Evolutionary conservation across 1,140 invertebrate genomes (phyloP), one percentile per base, ranked within the genome.

Genomic region (Anoplophora glabripennis): DNA sequence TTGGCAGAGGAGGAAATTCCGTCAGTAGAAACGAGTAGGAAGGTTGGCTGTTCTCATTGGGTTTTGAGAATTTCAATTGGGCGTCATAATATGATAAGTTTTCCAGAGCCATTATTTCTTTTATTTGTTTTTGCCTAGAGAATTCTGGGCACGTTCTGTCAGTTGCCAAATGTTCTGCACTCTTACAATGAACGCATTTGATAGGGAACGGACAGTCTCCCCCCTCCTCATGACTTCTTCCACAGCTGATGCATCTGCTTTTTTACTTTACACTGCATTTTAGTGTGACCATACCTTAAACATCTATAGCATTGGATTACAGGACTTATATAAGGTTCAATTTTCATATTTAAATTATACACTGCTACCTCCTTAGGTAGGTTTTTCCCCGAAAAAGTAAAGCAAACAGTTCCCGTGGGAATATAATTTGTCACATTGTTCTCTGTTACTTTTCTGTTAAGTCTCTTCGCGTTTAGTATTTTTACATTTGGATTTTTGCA

Each of bases 1-100:
- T 28, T 47, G n/a, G 45, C 5, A 12, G 21, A 18, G 18, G n/a
- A 8, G 10, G 45, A 0, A 47, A 47, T 18, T 18, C 4, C 15
- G 15, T 17, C 14, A 9, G n/a, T n/a, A 18, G n/a, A 1, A 14
- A 15, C 5, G 7, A 10, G 7, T n/a, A 47, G 18, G 5, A 17
- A 7, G 9, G 9, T 47, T 17, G n/a, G 14, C 18, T 17, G n/a
- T 47, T 47, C 8, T 15, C 18, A 47, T 18, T 47, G 3, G 21
- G 15, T 17, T 15, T 15, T n/a, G 45, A 47, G 21, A 0, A 47
- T 7, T 33, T 44, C n/a, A n/a, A 5, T 36, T 33, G 14, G 5
- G 54, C 60, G 15, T 62, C 60, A 54, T 38, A 57, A 28, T 46
- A 53, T 4, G 60, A 53, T 7, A 62, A 9, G 11, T 57, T 44